Evolutionary conservation across 2,797 vertebrate species (phyloP).

Genomic region (Coracias cyanogaster): DNA sequence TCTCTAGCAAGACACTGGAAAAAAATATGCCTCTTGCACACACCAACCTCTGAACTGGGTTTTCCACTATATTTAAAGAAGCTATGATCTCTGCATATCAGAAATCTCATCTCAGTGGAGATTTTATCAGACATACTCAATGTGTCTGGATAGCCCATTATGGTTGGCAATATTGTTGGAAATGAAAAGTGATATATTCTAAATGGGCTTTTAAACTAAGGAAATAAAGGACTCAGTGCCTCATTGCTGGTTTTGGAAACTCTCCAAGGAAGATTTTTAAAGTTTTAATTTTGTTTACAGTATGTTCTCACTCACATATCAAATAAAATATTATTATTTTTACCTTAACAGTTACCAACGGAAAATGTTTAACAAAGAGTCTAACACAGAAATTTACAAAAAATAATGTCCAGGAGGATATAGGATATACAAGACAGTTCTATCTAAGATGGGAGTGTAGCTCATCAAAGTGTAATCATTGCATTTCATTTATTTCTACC

Average conservation of each 20-base stretch:
- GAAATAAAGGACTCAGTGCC: background rate
- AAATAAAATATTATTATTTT: slow-evolving; percentile 27
- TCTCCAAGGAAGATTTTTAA: slow-evolving; percentile 27
- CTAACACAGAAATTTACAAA: background rate
- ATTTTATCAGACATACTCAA: background rate
- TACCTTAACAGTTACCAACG: background rate
- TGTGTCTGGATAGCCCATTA: background rate
- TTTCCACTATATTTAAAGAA: background rate
- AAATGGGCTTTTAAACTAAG: slow-evolving; percentile 9
- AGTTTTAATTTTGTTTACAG: slow-evolving; percentile 13
- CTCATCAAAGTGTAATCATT: slow-evolving; percentile 3
- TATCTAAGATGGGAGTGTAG: background rate
- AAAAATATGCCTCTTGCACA: background rate
- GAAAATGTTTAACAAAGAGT: background rate
- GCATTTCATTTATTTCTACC: background rate
- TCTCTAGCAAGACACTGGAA: background rate
- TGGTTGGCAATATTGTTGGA: background rate
- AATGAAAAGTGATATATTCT: background rate
- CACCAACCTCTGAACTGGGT: background rate
- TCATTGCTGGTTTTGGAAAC: background rate
- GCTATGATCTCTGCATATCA: background rate
- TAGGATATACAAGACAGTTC: background rate
- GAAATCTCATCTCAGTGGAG: background rate
- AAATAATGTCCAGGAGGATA: background rate
- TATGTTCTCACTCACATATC: background rate